Base-by-base conservation (phyloP, 2,797 vertebrate species). In the Spinus pinus region DNA sequence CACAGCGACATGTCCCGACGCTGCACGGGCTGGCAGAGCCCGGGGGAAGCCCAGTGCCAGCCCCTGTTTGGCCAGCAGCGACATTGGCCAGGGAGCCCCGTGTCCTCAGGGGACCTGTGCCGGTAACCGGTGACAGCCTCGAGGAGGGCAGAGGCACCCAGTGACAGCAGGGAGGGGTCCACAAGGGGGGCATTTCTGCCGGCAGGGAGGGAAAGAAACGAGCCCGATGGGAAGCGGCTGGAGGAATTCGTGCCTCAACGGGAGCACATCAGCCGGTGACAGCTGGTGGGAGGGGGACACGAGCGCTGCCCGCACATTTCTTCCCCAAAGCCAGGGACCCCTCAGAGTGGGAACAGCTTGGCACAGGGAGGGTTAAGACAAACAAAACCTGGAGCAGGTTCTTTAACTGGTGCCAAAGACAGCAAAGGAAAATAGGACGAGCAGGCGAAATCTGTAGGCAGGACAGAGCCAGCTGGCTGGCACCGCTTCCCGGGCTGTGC, bases 391-490 rank as follows among this genome's bases (percentile, higher is more conserved):
- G 24, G 18, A 73, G 66, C 78, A 58, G 70, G 86, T 92, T 90
- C 70, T 88, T 37, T 54, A 86, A 64, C 22, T 2, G 3, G 39
- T 79, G 94, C 91, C 93, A 92, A 87, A 95, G 91, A 49, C 84
- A 89, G 91, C 81, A 39, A 74, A 82, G 81, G 62, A 70, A 95
- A 93, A 95, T 77, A 56, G 91, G 95, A 86, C 79, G 93, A 92
- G 94, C 81, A 81, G 69, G 69, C 14, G 47, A 49, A 86, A 57
- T 62, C 74, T 10, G 93, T 56, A 71, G 93, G 91, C 94, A 95
- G 94, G 93, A 95, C 87, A 33, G 94, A 95, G 93, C 79, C 95
- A 96, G 95, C 95, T 94, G 94, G 74, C 93, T 95, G 93, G 95
- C 94, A 95, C 33, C 1, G 57, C 81, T 87, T 77, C 91, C 94